Conservation (phyloP, 2,113 vertebrate species). For the Rhabdomys dilectus region DNA sequence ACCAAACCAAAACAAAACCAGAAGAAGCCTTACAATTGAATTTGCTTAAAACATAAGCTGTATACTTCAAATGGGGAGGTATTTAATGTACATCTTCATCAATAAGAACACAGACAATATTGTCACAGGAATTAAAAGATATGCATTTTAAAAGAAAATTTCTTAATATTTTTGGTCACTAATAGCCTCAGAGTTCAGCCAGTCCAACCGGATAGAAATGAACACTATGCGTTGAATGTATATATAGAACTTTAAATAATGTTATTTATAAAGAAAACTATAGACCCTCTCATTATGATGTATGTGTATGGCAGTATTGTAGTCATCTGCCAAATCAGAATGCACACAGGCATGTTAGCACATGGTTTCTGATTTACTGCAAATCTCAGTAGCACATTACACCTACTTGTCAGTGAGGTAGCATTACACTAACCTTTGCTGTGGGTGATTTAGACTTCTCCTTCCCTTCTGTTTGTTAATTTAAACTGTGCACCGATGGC, state of each 20-base stretch:
- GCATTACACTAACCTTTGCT: constrained; percentile 75
- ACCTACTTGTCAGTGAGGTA: constrained; percentile 64
- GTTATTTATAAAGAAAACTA: neutral
- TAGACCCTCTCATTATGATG: constrained; percentile 55
- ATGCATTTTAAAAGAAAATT: constrained; percentile 48
- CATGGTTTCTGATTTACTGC: constrained; percentile 84
- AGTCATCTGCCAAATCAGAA: constrained; percentile 78
- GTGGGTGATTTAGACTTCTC: constrained; percentile 70
- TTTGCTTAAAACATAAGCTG: constrained; percentile 18
- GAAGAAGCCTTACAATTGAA: neutral
- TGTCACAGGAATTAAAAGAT: constrained; percentile 28
- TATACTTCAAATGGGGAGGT: neutral
- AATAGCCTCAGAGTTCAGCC: neutral
- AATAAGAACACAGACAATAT: neutral
- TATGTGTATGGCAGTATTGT: constrained; percentile 51
- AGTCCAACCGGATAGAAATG: neutral
- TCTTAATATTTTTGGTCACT: neutral
- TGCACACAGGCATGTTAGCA: constrained; percentile 43
- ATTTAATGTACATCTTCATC: neutral
- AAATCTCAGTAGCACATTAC: constrained; percentile 71
- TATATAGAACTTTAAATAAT: neutral
- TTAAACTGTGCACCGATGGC: constrained; percentile 70
- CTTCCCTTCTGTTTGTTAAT: constrained; percentile 49
- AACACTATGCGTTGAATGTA: neutral
- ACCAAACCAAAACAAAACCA: neutral